These are phyloP conservation scores for Percopsis omiscomaycus DNA, from an alignment of 2,797 vertebrate species.

Conservation along the genomic window DNA sequence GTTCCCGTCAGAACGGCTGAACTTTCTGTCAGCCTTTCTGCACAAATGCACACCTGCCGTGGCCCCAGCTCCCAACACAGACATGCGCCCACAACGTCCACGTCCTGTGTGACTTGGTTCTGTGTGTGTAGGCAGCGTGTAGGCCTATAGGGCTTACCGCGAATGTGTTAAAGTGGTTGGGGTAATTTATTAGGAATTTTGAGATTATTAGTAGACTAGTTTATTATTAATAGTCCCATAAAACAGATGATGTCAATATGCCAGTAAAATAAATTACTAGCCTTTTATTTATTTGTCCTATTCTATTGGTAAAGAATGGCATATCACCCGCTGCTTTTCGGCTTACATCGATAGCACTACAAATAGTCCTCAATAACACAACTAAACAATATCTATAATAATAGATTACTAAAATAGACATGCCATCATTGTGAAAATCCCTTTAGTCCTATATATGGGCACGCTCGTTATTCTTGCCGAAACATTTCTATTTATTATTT, in stretches of 20 bases:
- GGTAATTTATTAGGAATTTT: neutral
- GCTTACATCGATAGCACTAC: neutral
- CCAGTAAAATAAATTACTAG: no score
- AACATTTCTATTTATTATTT: conserved; percentile 66
- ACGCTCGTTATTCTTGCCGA: conserved; percentile 34
- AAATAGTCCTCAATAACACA: neutral
- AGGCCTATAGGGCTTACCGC: neutral
- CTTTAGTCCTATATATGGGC: conserved; percentile 9
- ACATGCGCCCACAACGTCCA: neutral
- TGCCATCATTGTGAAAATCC: no score
- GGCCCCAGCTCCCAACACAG: conserved; percentile 7
- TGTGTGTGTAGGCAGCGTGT: conserved; percentile 9
- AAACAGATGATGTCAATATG: no score
- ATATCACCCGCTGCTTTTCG: no score
- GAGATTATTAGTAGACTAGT: no score
- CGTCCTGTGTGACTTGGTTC: neutral
- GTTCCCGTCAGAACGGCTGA: conserved; percentile 49
- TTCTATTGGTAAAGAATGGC: no score
- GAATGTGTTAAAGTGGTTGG: neutral
- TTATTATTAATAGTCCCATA: no score
- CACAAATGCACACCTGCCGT: conserved; percentile 61
- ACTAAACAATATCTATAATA: neutral
- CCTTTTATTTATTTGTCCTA: no score
- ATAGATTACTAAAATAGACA: neutral
- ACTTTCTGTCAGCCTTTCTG: conserved; percentile 51